Percentiles rank a stretch among this genome's conserved stretches.
These are phyloP conservation scores for Gymnocheta viridis DNA, from an alignment of 2,888 invertebrate genomes.

Conservation along the genomic window DNA sequence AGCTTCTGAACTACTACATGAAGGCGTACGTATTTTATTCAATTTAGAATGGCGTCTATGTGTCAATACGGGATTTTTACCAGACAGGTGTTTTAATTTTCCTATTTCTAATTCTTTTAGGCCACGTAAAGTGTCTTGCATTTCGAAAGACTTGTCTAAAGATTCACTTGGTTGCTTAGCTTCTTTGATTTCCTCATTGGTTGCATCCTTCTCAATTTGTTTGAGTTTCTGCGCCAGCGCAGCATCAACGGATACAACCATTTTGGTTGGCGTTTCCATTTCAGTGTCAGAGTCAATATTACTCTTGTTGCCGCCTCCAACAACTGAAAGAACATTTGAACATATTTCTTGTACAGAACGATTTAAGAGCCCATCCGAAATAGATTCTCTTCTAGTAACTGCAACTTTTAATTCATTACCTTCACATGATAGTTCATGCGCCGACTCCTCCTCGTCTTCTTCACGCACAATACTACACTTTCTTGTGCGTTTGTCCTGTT, in stretches of 20 bases:
- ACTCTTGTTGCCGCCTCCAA: conserved; percentile 82
- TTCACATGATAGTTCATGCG: conserved; percentile 81
- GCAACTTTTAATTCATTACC: conserved; percentile 84
- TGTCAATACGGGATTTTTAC: conserved; percentile 79
- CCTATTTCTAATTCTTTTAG: conserved; percentile 80
- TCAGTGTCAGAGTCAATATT: conserved; percentile 28
- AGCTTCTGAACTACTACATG: conserved; percentile 96
- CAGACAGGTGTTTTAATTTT: conserved; percentile 77
- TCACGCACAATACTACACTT: conserved; percentile 96
- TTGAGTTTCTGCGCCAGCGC: conserved; percentile 77
- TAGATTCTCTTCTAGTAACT: conserved; percentile 87
- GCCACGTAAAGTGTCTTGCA: conserved; percentile 73
- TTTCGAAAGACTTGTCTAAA: conserved; percentile 65
- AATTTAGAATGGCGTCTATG: conserved; percentile 86
- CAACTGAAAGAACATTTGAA: conserved; percentile 65
- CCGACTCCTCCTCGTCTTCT: conserved; percentile 95
- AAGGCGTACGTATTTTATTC: conserved; percentile 90
- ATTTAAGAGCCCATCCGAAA: conserved; percentile 91
- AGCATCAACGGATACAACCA: conserved; percentile 77
- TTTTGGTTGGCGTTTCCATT: conserved; percentile 84
- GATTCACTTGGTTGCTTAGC: conserved; percentile 67
- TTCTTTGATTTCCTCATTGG: conserved; percentile 67
- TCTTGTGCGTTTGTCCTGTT: conserved; percentile 85
- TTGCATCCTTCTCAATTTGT: conserved; percentile 74
- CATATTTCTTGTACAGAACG: conserved; percentile 85